Conservation (phyloP, 2,113 vertebrate genomes). For the Stegastes partitus region DNA sequence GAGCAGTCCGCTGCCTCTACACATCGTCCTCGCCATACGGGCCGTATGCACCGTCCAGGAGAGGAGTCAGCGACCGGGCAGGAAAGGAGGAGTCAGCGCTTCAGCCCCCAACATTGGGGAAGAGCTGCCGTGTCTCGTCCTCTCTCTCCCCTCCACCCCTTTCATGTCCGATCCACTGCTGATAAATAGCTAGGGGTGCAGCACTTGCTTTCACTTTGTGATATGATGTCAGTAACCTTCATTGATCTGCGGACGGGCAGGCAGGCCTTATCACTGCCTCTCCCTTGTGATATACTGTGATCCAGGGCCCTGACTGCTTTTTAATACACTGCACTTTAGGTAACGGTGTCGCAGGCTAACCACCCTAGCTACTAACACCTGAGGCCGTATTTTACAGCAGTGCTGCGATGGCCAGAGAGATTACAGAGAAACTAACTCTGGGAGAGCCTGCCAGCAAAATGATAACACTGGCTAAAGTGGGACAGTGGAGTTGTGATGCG, state of each 20-base stretch:
- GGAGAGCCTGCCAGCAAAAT: conserved; percentile 62
- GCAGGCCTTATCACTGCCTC: conserved; percentile 94
- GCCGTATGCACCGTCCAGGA: conserved; percentile 10
- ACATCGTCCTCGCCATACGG: not conserved
- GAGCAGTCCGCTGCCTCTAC: not conserved
- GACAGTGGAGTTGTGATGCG: conserved; percentile 34
- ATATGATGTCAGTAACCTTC: conserved; percentile 99
- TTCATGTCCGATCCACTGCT: conserved; percentile 82
- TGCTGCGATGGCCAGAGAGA: conserved; percentile 68
- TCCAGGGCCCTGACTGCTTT: conserved; percentile 91
- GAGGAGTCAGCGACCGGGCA: conserved; percentile 28
- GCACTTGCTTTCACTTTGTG: conserved; percentile 95
- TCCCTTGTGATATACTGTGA: conserved; percentile 93
- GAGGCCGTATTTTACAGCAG: conserved; percentile 82
- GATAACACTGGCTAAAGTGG: conserved; percentile 59
- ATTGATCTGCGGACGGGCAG: conserved; percentile 95
- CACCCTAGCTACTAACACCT: conserved; percentile 77
- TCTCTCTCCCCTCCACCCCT: conserved; percentile 56
- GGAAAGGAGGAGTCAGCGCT: conserved; percentile 42
- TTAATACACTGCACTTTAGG: conserved; percentile 95
- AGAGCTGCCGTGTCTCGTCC: conserved; percentile 57
- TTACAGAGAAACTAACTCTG: conserved; percentile 67
- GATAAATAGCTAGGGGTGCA: conserved; percentile 94
- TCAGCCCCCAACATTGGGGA: conserved; percentile 39
- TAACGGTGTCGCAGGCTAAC: conserved; percentile 84